Percentiles rank a stretch among this genome's conserved stretches.
Conservation (phyloP, 2,888 invertebrate genomes). For the Drosophila phalerata region DNA sequence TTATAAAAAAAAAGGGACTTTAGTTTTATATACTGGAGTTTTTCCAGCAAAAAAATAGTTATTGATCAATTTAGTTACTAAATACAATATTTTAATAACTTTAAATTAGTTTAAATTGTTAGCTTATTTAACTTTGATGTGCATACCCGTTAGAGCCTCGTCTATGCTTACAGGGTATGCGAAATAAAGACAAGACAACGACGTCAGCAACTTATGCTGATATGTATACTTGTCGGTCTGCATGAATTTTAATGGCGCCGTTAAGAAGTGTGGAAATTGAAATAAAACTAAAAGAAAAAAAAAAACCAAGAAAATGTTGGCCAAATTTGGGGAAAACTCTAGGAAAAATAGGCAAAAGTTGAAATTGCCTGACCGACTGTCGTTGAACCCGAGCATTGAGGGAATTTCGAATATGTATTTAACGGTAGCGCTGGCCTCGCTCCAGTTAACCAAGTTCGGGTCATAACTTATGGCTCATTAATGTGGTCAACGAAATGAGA, state of each 20-base stretch:
- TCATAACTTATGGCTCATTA: constrained; percentile 73
- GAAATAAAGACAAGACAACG: constrained; percentile 28
- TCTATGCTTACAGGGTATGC: constrained; percentile 18
- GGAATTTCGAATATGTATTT: constrained; percentile 23
- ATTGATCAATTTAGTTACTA: no score
- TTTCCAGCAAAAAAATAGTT: background rate
- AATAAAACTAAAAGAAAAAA: constrained; percentile 20
- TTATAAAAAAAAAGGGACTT: no score
- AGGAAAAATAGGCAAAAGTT: constrained; percentile 32
- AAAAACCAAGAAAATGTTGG: constrained; percentile 1
- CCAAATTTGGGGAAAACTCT: constrained; percentile 16
- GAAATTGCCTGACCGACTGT: constrained; percentile 29
- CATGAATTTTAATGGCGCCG: constrained; percentile 58
- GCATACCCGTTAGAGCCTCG: background rate
- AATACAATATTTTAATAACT: background rate
- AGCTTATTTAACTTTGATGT: no score
- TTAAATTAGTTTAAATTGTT: background rate
- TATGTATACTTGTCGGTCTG: constrained; percentile 22
- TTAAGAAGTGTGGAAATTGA: constrained; percentile 48
- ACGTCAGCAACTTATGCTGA: constrained; percentile 41
- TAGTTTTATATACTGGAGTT: no score
- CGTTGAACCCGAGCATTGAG: constrained; percentile 22
- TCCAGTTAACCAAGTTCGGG: constrained; percentile 63
- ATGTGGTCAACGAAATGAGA: constrained; percentile 71
- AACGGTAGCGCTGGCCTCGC: constrained; percentile 58